phyloP scores from a whole-genome alignment of 2,113 vertebrate genomes.

The Sigmodon hispidus region DNA sequence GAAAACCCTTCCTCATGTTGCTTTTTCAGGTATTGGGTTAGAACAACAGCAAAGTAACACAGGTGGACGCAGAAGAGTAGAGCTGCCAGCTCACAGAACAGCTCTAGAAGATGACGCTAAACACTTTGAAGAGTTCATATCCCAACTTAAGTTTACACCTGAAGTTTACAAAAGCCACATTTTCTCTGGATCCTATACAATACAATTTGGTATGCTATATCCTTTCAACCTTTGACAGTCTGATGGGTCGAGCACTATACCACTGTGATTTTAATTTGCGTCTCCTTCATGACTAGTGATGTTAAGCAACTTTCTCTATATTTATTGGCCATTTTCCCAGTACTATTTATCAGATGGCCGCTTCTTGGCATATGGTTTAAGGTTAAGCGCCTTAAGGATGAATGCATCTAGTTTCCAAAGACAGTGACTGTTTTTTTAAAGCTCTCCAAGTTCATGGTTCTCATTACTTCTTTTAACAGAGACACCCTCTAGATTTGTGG shows the following conservation, averaged over 20 bases:
- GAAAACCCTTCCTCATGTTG: not conserved
- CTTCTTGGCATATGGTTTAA: slow-evolving; percentile 4
- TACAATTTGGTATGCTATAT: not conserved
- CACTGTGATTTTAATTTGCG: slow-evolving; percentile 3
- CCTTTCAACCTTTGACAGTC: not conserved
- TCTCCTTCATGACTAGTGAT: slow-evolving; percentile 15
- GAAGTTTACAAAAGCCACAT: not conserved
- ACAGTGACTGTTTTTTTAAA: not conserved
- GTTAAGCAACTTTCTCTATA: not conserved
- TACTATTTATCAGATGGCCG: slow-evolving; percentile 12
- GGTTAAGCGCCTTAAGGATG: not conserved
- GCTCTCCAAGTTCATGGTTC: slow-evolving; percentile 52
- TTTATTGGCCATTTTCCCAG: not conserved
- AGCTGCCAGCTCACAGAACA: not conserved
- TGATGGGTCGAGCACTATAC: not conserved
- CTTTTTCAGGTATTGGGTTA: not conserved
- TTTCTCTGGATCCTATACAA: not conserved
- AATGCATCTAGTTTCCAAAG: slow-evolving; percentile 60
- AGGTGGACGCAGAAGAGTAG: not conserved
- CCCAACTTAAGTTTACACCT: not conserved
- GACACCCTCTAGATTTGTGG: slow-evolving; percentile 31
- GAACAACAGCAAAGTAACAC: not conserved
- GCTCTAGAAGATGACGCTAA: not conserved
- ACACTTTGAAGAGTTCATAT: not conserved
- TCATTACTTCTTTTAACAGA: slow-evolving; percentile 50